Base-by-base conservation (phyloP, 1,140 invertebrate species). In the Thalassaphorura encarpata region DNA sequence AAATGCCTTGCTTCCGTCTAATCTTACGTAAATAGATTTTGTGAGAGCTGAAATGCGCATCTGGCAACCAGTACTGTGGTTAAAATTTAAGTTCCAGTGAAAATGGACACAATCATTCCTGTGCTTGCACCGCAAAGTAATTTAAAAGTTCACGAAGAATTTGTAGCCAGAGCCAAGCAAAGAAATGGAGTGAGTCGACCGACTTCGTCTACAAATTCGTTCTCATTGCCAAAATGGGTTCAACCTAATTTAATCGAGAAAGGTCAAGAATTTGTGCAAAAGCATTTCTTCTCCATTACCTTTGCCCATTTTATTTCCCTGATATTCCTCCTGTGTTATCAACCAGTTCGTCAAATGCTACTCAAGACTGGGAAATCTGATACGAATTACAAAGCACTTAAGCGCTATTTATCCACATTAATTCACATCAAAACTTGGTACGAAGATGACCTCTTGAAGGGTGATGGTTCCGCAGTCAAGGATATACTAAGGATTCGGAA, bases 301-400 rank as follows among this genome's bases (percentile, higher is more conserved):
- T 62, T 65, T 21, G 40, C 57, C 24, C 63, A 65, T 39, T 56
- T 65, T 24, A 42, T 65, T 3, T 62, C 63, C 1, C 48, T 65
- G 6, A 46, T 65, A 8, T 60, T 62, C 18, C 55, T 62, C n/a
- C 49, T 65, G 2, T 47, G 43, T 48, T 65, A 60, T 41, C 19
- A 23, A 3, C 63, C 63, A 2, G 60, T 62, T 6, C 51, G 60
- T 13, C 21, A 3, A 11, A 40, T 65, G 23, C 40, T 65, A 0
- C 16, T 65, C 2, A 24, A 21, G 15, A 65, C 63, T 19, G 33
- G 33, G 26, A 42, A 47, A 36, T 65, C 63, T 4, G 46, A 57
- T 26, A 51, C 57, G 4, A 54, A 40, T 31, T 0, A 15, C 6
- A 57, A 60, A 43, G 48, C 58, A 23, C 36, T 65, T 1, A 51